These are phyloP conservation scores for Pteruthius melanotis DNA, from an alignment of 2,113 vertebrate species.

Conservation along the genomic window DNA sequence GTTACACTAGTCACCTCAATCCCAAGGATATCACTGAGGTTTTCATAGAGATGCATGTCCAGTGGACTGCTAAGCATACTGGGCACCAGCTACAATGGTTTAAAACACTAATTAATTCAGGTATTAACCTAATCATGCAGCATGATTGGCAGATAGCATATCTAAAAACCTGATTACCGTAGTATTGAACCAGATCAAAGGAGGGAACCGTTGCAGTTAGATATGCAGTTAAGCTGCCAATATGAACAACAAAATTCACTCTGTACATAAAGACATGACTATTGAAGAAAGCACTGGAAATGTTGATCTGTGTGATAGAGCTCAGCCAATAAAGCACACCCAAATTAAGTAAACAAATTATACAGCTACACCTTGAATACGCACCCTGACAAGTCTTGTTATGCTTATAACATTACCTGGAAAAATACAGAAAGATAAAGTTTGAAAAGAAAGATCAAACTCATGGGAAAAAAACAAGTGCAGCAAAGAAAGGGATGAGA, in stretches of 20 bases:
- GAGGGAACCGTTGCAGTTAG: constrained; percentile 51
- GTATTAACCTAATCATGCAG: constrained; percentile 11
- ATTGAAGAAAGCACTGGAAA: constrained; percentile 39
- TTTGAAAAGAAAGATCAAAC: neutral
- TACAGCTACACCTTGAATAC: neutral
- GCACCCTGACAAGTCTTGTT: neutral
- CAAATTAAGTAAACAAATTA: constrained; percentile 23
- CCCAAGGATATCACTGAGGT: neutral
- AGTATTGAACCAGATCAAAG: constrained; percentile 45
- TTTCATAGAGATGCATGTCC: neutral
- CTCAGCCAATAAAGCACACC: neutral
- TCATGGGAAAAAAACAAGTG: accelerated
- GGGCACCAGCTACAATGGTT: neutral
- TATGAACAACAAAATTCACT: constrained; percentile 38
- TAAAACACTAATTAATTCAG: constrained; percentile 3
- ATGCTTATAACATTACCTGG: neutral
- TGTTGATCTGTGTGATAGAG: constrained; percentile 16
- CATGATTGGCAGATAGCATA: constrained; percentile 7
- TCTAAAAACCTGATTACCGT: neutral
- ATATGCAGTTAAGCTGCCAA: constrained; percentile 46
- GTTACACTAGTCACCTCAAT: neutral
- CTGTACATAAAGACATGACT: neutral
- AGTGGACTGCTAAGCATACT: neutral
- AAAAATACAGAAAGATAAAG: neutral
- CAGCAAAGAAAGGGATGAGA: neutral